Evolutionary conservation across 2,797 vertebrate genomes (phyloP), one percentile per base, ranked within the genome.

Genomic region (Cossypha caffra): DNA sequence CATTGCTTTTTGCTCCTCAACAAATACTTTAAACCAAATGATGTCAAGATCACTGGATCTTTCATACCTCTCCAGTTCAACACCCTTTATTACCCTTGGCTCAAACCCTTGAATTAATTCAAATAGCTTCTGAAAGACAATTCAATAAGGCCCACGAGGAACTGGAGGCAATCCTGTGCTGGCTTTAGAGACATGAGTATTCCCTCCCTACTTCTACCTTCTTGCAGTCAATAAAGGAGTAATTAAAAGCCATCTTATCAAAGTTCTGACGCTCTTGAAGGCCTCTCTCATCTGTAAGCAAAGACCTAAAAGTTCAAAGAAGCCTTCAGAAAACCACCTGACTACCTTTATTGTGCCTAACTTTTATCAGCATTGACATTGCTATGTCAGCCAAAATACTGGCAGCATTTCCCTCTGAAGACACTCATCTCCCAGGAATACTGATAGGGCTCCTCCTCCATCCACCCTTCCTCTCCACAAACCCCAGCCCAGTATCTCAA

Each of bases 381-480:
- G 92, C 94, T 77, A 51, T 86, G 95, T 96, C 97, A 97, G 96
- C 93, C 91, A 93, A 97, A 97, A 94, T 42, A 74, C 63, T 86
- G 63, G 20, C 55, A 88, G 79, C 62, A 20, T 58, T 96, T 95
- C 76, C 45, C 89, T 93, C 81, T 47, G 8, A 80, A 91, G 91
- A 45, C 58, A 33, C 50, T 92, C 88, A 63, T 96, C 90, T 96
- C 93, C 82, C 59, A 90, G 80, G 83, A 96, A 96, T 94, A 94
- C 33, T 81, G 95, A 94, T 93, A 59, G 5, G 8, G 51, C 90
- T 95, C 88, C 86, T 83, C 90, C 92, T 91, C 87, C 52, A 3
- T 7, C 84, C 88, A 40, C 63, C 20, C 63, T 80, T 80, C 74
- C 89, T 95, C 94, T 96, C 91, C 91, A 85, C 83, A 95, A 96